phyloP scores from a whole-genome alignment of 2,797 vertebrate genomes.

The Anas capensis region DNA sequence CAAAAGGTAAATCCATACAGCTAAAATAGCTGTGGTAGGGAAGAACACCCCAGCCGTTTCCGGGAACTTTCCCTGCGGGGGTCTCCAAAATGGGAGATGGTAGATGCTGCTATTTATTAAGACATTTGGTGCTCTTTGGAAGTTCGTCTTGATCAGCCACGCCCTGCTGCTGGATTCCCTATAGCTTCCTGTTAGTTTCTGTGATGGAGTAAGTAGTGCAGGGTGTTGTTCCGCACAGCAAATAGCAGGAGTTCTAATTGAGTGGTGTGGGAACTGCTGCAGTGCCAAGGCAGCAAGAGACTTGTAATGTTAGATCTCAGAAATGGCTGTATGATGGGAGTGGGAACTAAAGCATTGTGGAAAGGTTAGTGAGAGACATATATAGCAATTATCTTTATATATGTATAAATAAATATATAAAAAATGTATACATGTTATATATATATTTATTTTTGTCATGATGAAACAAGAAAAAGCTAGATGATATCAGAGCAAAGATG shows the following conservation, averaged over 20 bases:
- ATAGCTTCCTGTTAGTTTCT: background rate
- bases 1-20: background rate
- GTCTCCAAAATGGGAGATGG: background rate
- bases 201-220: fast-evolving
- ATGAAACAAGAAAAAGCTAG: background rate
- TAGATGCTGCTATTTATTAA: background rate
- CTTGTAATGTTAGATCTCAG: background rate
- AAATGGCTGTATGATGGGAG: background rate
- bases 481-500: background rate
- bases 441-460: no score
- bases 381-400: background rate
- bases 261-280: background rate
- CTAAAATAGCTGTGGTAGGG: background rate
- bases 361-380: background rate
- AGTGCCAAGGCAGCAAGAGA: background rate
- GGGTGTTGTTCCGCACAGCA: fast-evolving
- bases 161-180: background rate
- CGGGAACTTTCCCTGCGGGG: fast-evolving
- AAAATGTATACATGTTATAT: no score
- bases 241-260: background rate
- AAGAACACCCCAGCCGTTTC: background rate
- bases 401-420: no score
- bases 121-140: background rate
- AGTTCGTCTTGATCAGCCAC: background rate
- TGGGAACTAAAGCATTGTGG: background rate